These are phyloP conservation scores for Eupleurogrammus muticus DNA, from an alignment of 2,797 vertebrate species.

Conservation along the genomic window DNA sequence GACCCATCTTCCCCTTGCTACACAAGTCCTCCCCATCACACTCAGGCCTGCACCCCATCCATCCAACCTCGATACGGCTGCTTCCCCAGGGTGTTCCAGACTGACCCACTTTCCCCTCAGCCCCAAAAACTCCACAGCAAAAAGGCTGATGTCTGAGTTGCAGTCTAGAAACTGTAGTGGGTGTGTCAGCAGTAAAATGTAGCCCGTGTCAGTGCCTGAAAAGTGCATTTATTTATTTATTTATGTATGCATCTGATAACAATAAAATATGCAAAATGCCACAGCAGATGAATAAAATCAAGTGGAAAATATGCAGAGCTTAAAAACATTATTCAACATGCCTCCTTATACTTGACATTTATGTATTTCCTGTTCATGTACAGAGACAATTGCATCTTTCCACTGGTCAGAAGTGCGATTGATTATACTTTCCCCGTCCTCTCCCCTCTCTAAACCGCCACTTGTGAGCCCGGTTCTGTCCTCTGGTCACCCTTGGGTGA, in stretches of 20 bases:
- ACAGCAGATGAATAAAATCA: slow-evolving; percentile 4
- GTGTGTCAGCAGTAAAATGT: slow-evolving; percentile 57
- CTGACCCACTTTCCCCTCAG: slow-evolving; percentile 75
- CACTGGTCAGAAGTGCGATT: slow-evolving; percentile 35
- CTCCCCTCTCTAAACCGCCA: slow-evolving; percentile 13
- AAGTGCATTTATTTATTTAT: neutral
- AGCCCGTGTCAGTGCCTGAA: slow-evolving; percentile 10
- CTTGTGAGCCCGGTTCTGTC: slow-evolving; percentile 45
- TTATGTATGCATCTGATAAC: slow-evolving; percentile 14
- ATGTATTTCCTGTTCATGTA: slow-evolving; percentile 21
- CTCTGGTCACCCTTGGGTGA: slow-evolving; percentile 67
- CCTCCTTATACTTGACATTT: neutral
- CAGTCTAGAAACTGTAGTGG: slow-evolving; percentile 48
- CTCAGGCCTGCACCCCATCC: slow-evolving; percentile 20
- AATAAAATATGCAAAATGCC: slow-evolving; percentile 32
- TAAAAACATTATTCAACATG: neutral
- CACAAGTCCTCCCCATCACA: slow-evolving; percentile 11
- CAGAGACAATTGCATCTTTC: slow-evolving; percentile 38
- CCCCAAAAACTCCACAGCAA: slow-evolving; percentile 66
- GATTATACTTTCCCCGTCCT: slow-evolving; percentile 46
- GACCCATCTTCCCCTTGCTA: neutral
- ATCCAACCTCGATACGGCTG: slow-evolving; percentile 37
- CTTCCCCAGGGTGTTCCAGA: slow-evolving; percentile 60
- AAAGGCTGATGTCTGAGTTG: slow-evolving; percentile 67
- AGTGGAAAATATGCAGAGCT: neutral